Evolutionary conservation across 2,113 vertebrate genomes (phyloP).

Genomic region (Acinonyx jubatus): DNA sequence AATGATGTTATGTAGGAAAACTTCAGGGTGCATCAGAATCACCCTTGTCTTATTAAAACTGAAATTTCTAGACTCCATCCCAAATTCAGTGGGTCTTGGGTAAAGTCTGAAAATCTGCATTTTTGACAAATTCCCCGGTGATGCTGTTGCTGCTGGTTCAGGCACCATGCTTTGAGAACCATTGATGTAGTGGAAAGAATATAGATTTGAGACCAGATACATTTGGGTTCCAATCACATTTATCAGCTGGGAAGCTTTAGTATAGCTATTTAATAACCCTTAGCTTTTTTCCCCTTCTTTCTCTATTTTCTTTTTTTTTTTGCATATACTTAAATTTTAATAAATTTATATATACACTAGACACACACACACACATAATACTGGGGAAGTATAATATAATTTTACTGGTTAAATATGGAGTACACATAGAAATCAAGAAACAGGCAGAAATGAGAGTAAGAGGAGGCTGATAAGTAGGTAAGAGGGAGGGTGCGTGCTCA

Average conservation of each 20-base stretch:
- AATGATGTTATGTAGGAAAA: neutral
- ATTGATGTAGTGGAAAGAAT: neutral
- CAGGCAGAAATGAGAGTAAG: neutral
- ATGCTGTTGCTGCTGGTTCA: neutral
- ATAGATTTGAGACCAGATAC: neutral
- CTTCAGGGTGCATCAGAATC: neutral
- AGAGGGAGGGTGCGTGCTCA: neutral
- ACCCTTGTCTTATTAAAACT: neutral
- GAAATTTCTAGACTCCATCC: neutral
- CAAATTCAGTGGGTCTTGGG: neutral
- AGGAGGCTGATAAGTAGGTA: neutral
- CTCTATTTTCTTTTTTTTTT: conserved; percentile 17
- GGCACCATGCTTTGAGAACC: neutral
- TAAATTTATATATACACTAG: neutral
- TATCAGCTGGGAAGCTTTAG: neutral
- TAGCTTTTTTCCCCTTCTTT: neutral
- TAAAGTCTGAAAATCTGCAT: neutral
- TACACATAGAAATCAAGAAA: neutral
- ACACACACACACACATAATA: neutral
- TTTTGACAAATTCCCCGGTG: neutral
- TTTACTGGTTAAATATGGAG: neutral
- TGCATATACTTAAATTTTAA: neutral
- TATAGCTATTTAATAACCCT: neutral
- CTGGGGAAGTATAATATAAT: neutral
- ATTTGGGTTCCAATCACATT: neutral